These are phyloP conservation scores for Tetranychus urticae DNA, from an alignment of 1,140 invertebrate genomes.

Conservation along the genomic window DNA sequence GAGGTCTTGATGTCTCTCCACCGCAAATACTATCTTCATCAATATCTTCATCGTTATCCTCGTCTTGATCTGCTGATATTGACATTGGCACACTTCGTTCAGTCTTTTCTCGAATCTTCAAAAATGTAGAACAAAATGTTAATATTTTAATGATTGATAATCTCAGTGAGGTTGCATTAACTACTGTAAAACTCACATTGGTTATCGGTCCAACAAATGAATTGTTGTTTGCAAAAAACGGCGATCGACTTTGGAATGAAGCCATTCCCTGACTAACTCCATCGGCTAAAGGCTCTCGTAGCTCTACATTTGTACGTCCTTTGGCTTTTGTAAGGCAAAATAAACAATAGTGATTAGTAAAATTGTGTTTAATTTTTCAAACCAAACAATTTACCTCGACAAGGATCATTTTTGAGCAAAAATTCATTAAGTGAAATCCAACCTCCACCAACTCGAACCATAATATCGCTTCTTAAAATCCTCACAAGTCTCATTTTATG, in stretches of 20 bases:
- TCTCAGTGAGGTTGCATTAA: neutral
- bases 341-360: neutral
- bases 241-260: conserved; percentile 38
- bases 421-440: conserved; percentile 98
- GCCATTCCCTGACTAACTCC: conserved; percentile 93
- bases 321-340: conserved; percentile 34
- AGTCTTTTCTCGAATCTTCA: conserved; percentile 13
- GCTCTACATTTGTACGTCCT: conserved; percentile 95
- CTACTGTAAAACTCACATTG: conserved; percentile 9
- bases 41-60: conserved; percentile 3
- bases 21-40: conserved; percentile 7
- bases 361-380: no score
- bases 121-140: neutral
- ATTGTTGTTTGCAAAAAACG: neutral
- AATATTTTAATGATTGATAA: neutral
- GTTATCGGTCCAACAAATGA: conserved; percentile 11
- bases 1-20: conserved; percentile 6
- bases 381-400: conserved; percentile 18
- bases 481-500: conserved; percentile 90
- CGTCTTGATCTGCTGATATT: conserved; percentile 6
- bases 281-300: conserved; percentile 86
- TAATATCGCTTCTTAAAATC: conserved; percentile 90
- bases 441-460: conserved; percentile 96
- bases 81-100: conserved; percentile 13
- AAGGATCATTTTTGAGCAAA: conserved; percentile 96